Conservation (phyloP, 2,113 vertebrate species). For the Gymnogyps californianus region DNA sequence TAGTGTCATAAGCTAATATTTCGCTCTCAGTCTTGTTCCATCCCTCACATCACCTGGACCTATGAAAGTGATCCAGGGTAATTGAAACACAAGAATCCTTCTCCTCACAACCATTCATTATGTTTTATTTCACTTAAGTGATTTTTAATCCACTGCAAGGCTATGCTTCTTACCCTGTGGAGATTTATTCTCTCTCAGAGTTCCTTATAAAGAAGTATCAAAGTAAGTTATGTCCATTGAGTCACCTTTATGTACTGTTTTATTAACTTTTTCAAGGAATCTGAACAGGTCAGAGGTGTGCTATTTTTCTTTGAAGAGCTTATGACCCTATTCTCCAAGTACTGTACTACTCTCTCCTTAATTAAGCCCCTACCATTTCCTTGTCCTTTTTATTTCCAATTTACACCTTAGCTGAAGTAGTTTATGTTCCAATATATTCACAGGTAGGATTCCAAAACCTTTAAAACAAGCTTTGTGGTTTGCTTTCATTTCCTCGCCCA, state of each 20-base stretch:
- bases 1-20: not conserved
- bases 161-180: not conserved
- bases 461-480: not conserved
- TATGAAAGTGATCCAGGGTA: not conserved
- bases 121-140: not conserved
- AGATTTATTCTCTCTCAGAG: slow-evolving; percentile 11
- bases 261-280: slow-evolving; percentile 32
- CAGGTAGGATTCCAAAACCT: not conserved
- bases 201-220: not conserved
- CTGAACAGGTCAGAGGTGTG: not conserved
- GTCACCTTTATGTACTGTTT: slow-evolving; percentile 18
- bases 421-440: not conserved
- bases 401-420: not conserved
- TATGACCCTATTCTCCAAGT: not conserved
- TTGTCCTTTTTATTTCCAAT: not conserved
- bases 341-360: not conserved
- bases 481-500: not conserved
- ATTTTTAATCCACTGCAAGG: not conserved
- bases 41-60: not conserved
- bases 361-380: not conserved
- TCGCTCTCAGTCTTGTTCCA: not conserved
- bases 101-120: not conserved
- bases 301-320: not conserved
- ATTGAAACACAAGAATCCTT: not conserved
- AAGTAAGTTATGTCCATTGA: slow-evolving; percentile 4